Base-by-base conservation (phyloP, 2,797 vertebrate genomes). In the Enteromius anoplus region DNA sequence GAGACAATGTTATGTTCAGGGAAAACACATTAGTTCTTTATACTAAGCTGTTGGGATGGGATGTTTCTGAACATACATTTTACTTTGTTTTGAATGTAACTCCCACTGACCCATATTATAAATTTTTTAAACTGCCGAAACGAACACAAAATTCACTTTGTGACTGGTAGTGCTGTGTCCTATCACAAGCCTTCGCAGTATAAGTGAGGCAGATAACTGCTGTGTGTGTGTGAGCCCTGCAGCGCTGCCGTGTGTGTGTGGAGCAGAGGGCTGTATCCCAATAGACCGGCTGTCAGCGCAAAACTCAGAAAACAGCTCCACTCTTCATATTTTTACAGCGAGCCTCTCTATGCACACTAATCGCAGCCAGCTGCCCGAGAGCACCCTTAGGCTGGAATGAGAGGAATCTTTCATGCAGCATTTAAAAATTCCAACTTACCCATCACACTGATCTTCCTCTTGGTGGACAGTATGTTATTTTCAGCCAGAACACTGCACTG, bases 211-310 rank as follows among this genome's bases (percentile, higher is more conserved):
- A 26, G 71, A 53, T 53, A 73, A 29, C 32, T 68, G 64, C 7
- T 17, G 17, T 34, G 47, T 62, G 26, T 19, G 58, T 45, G 42
- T 69, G 49, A 32, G 23, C n/a, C 34, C 78, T 29, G 49, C 47
- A 70, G 49, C 17, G 3, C 26, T 66, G 42, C 75, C 42, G 32
- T 64, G 37, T 64, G 75, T 1, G 64, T 70, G 85, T 81, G 85
- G 79, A 66, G 68, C 69, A 45, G 45, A 42, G 88, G 73, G 84
- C 51, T 9, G 51, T 34, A 75, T 92, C 92, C 89, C 86, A 37
- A 1, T 90, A 92, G 92, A 90, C 88, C 87, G 85, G 89, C 93
- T 95, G 93, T 95, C 94, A 95, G 91, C 93, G 90, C 91, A 65
- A 58, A 88, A 90, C 92, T 94, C 91, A 89, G 93, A 92, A 94